phyloP scores from a whole-genome alignment of 2,113 vertebrate species.

The Rhinoptilus africanus region DNA sequence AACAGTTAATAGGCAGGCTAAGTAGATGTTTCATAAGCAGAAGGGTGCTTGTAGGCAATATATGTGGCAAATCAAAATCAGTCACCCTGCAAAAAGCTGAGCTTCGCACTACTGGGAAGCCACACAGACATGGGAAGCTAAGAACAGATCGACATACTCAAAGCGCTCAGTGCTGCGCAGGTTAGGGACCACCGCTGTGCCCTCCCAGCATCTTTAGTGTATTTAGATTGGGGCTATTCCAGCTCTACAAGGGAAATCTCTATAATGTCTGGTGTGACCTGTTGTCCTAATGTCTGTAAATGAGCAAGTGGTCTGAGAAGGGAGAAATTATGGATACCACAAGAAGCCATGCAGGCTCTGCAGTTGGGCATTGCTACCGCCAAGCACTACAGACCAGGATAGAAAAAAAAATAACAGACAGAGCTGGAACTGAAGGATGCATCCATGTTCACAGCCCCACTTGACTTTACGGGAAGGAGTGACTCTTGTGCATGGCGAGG shows the following conservation, averaged over 20 bases:
- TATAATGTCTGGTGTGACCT: background rate
- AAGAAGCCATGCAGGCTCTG: background rate
- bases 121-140: fast-evolving
- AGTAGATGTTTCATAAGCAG: background rate
- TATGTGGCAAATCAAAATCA: background rate
- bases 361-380: background rate
- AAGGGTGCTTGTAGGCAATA: background rate
- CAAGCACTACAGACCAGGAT: background rate
- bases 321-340: background rate
- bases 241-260: background rate
- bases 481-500: background rate
- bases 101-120: background rate
- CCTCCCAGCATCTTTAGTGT: background rate
- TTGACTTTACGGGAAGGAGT: background rate
- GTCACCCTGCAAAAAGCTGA: background rate
- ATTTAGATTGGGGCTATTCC: background rate
- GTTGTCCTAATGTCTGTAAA: background rate
- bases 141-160: fast-evolving
- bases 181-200: background rate
- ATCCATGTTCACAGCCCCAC: background rate
- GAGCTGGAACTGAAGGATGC: background rate
- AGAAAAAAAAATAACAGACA: background rate
- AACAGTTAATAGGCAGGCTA: background rate
- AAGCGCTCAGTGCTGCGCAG: background rate
- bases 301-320: background rate